Base-by-base conservation (phyloP, 2,888 invertebrate species). In the Ypsolopha sequella region DNA sequence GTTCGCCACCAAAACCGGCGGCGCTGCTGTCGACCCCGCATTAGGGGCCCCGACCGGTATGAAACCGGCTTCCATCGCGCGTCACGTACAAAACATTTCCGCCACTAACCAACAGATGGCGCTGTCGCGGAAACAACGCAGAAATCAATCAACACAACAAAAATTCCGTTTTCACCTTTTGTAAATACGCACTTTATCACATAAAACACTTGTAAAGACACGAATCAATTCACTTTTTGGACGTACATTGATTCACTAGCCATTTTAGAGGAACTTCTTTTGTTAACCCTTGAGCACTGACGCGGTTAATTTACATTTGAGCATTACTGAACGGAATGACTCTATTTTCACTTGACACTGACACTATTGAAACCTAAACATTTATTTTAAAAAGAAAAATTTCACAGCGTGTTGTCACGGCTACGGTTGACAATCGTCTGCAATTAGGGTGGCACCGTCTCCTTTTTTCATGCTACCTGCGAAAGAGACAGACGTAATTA, bases 51-150 rank as follows among this genome's bases (percentile, higher is more conserved):
- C 66, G 54, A 71, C 82, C 75, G 85, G 84, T 68, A 87, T 85
- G 54, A 69, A 87, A 57, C 87, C 87, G 68, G 81, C 86, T 64
- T 87, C 86, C 87, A 87, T 87, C 51, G 53, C 55, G 57, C 68
- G 66, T 58, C 14, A 47, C 43, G 13, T 43, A 24, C 38, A 1
- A 62, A 60, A 56, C 74, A 77, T 74, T 58, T 54, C 71, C 60
- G 59, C 70, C 59, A 61, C 65, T 60, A 61, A 55, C 60, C 66
- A 61, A 68, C 51, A 82, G 81, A 79, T 77, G 81, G 75, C 77
- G 50, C 39, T 49, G 43, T n/a, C 33, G 8, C 11, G 35, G 11
- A 41, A 35, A 41, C 33, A 10, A 8, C 11, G 10, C 10, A 46
- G 34, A 46, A 9, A n/a, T 9, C 43, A 43, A 13, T 10, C 38